Conservation (phyloP, 2,113 vertebrate species). For the Noturus placidus region DNA sequence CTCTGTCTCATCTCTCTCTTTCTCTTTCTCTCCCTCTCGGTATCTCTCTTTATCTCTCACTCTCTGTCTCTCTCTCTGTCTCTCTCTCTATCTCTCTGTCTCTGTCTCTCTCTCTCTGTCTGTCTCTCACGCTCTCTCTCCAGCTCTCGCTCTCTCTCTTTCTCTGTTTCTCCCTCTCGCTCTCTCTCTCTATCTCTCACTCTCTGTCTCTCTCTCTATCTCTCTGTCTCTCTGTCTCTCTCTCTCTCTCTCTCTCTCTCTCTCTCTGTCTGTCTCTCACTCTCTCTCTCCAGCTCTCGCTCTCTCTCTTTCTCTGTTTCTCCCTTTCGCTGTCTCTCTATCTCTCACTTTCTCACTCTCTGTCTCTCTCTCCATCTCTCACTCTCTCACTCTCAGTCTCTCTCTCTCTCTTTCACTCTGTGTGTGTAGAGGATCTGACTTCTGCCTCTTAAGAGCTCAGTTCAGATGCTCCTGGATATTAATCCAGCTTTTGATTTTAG, state of each 20-base stretch:
- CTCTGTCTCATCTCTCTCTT: too few relatives aligned
- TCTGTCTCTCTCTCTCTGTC: slow-evolving; percentile 17
- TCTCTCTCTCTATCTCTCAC: too few relatives aligned
- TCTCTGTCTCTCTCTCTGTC: slow-evolving; percentile 24
- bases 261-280: slow-evolving; percentile 10
- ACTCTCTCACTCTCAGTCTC: not conserved
- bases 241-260: slow-evolving; percentile 26
- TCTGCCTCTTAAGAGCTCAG: slow-evolving; percentile 23
- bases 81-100: not conserved
- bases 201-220: not conserved
- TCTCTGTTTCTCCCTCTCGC: too few relatives aligned
- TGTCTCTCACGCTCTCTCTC: too few relatives aligned
- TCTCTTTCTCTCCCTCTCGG: too few relatives aligned
- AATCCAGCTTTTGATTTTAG: slow-evolving; percentile 2
- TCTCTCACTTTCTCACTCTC: too few relatives aligned
- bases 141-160: too few relatives aligned
- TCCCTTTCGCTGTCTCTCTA: too few relatives aligned
- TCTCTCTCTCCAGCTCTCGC: too few relatives aligned
- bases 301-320: too few relatives aligned
- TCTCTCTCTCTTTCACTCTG: slow-evolving; percentile 17
- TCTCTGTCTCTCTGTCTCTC: not conserved
- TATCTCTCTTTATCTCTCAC: too few relatives aligned
- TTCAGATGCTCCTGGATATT: slow-evolving; percentile 35
- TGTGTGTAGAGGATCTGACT: slow-evolving; percentile 13
- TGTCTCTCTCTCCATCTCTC: too few relatives aligned